These are phyloP conservation scores for Pteruthius melanotis DNA, from an alignment of 2,113 vertebrate genomes.

Conservation along the genomic window DNA sequence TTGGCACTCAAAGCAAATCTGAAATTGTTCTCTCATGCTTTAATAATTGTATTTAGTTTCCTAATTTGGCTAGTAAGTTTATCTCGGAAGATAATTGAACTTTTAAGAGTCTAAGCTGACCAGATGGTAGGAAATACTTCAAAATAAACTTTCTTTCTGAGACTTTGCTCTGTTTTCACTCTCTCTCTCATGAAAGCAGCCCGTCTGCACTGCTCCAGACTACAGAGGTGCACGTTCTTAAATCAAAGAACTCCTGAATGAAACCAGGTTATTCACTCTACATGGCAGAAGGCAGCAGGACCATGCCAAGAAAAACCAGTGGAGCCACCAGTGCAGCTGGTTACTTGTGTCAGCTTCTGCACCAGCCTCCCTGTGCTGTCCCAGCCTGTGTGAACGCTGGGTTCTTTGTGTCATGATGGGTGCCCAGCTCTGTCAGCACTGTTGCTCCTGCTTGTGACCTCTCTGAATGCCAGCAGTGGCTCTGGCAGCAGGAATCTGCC, in stretches of 20 bases:
- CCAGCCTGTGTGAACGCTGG: accelerated
- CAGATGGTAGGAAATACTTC: constrained; percentile 15
- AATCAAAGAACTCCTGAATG: not conserved
- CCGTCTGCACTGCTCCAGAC: not conserved
- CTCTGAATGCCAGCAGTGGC: not conserved
- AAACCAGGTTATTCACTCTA: not conserved
- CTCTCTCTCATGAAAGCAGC: not conserved
- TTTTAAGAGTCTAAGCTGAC: constrained; percentile 1
- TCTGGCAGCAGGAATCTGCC: not conserved
- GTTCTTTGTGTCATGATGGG: not conserved
- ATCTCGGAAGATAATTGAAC: constrained; percentile 52
- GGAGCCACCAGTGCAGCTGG: not conserved
- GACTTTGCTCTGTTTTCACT: not conserved
- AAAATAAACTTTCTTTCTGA: constrained; percentile 19
- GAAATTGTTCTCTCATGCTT: constrained; percentile 38
- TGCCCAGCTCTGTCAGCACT: not conserved
- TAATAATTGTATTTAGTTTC: constrained; percentile 55
- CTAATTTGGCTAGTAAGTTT: constrained; percentile 43
- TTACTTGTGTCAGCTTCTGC: not conserved
- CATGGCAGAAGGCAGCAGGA: not conserved
- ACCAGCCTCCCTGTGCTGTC: accelerated
- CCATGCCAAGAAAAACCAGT: not conserved
- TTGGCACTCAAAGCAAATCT: constrained; percentile 27
- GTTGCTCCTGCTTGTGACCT: not conserved
- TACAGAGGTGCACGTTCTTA: not conserved